Base-by-base conservation (phyloP, 2,797 vertebrate genomes). In the Periparus ater region DNA sequence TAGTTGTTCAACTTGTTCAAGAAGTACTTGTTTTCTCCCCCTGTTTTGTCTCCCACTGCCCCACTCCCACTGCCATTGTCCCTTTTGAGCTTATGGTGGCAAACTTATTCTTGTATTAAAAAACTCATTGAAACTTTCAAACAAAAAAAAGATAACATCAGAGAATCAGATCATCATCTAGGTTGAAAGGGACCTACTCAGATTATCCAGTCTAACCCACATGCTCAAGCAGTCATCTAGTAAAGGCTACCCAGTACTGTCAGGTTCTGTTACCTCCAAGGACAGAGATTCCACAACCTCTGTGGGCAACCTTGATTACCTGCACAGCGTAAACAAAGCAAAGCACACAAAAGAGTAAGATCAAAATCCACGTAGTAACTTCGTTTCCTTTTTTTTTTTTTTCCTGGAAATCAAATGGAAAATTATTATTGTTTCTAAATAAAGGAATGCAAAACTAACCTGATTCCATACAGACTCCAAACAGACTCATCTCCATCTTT, bases 401-500 rank as follows among this genome's bases (percentile, higher is more conserved):
- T 6, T 13, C 38, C 65, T 67, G 29, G 17, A 91, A 91, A 77
- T 83, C 15, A 86, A 20, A 76, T 6, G 67, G 54, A n/a, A 65
- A 70, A 8, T 45, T 84, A 40, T 32, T 32, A 66, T 6, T 7
- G 4, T 26, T 54, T 74, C 47, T 53, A 71, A 86, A 80, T 32
- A 80, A 82, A 89, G 11, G 2, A 20, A 54, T 6, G 5, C 66
- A 93, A 79, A 66, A 58, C 97, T 95, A 96, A 98, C 98, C 98
- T 98, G 93, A 98, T 97, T 68, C 96, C 96, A 88, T 98, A 98
- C 7, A 96, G 65, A 80, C 97, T 98, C 74, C 32, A 82, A 96
- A 98, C 98, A 71, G 79, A 53, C 8, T 92, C 68, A 27, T 96
- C 94, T 77, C 30, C 79, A 81, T 96, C 96, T 74, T 98, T 96